Percentiles rank a stretch among this genome's conserved stretches.
Evolutionary conservation across 2,888 invertebrate species (phyloP).

Genomic region (Mythimna vitellina): DNA sequence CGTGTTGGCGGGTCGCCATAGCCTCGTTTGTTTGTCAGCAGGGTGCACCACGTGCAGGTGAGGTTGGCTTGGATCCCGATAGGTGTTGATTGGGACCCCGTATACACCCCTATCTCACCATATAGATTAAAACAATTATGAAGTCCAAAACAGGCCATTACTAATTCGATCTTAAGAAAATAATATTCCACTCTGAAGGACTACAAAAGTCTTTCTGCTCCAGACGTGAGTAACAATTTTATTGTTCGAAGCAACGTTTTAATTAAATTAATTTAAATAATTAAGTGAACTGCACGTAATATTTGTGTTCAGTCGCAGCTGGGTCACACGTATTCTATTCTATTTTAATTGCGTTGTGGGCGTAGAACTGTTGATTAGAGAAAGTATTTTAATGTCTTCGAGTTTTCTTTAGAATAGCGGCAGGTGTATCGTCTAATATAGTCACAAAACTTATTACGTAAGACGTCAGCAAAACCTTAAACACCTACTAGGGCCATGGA

Average conservation of each 20-base stretch:
- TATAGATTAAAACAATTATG: not conserved
- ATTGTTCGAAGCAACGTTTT: constrained; percentile 25
- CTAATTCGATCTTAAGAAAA: not conserved
- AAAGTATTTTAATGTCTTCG: not conserved
- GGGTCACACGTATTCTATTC: constrained; percentile 16
- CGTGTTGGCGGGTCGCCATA: too few relatives aligned
- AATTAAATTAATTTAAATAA: constrained; percentile 37
- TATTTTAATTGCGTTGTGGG: constrained; percentile 18
- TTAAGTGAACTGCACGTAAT: constrained; percentile 29
- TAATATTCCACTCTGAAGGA: not conserved
- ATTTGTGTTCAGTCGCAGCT: constrained; percentile 26
- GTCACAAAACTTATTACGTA: too few relatives aligned
- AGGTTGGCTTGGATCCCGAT: too few relatives aligned
- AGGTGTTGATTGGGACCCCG: too few relatives aligned
- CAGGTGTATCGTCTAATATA: too few relatives aligned
- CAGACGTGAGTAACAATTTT: constrained; percentile 5
- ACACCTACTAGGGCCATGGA: too few relatives aligned
- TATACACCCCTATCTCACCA: too few relatives aligned
- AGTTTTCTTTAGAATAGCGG: not conserved
- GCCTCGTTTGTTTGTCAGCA: too few relatives aligned
- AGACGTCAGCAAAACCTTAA: too few relatives aligned
- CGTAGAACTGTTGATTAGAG: not conserved
- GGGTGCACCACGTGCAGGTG: too few relatives aligned
- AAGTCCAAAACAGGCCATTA: not conserved
- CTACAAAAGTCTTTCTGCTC: not conserved